Evolutionary conservation across 2,888 invertebrate species (phyloP).

Genomic region (Cryptocephalus moraei): DNA sequence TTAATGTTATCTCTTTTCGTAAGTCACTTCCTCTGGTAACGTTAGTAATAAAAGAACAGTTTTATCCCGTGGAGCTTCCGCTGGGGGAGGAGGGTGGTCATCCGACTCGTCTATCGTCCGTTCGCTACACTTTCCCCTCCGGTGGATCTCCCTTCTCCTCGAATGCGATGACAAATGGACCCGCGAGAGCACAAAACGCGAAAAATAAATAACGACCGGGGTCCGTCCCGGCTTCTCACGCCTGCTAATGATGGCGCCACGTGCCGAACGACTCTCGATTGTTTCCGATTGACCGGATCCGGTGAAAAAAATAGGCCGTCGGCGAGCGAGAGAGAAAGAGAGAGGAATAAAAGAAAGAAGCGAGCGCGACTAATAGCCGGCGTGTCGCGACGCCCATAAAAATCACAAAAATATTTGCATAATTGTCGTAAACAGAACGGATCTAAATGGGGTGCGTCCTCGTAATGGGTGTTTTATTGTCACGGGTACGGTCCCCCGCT

Average conservation of each 20-base stretch:
- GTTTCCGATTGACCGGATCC: constrained; percentile 33
- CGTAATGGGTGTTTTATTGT: constrained; percentile 5
- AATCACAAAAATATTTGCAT: constrained; percentile 24
- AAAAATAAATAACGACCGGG: constrained; percentile 2
- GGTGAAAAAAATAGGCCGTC: constrained; percentile 21
- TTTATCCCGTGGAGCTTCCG: too few relatives aligned
- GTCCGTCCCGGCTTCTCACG: constrained; percentile 28
- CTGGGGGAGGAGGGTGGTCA: too few relatives aligned
- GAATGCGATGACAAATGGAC: too few relatives aligned
- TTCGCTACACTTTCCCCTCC: too few relatives aligned
- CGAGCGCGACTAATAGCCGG: constrained; percentile 22
- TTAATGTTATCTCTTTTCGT: too few relatives aligned
- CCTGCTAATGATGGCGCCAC: constrained; percentile 38
- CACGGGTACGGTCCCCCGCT: too few relatives aligned
- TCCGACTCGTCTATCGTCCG: too few relatives aligned
- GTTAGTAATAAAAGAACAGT: too few relatives aligned
- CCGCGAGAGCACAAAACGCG: not conserved
- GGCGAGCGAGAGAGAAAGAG: constrained; percentile 23
- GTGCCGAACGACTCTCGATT: constrained; percentile 30
- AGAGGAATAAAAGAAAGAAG: constrained; percentile 10
- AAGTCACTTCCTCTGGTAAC: too few relatives aligned
- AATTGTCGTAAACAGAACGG: constrained; percentile 17
- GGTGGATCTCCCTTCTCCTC: too few relatives aligned
- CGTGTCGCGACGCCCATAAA: constrained; percentile 19
- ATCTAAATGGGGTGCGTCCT: constrained; percentile 5